Base-by-base conservation (phyloP, 2,888 invertebrate genomes). In the Nomada flava region DNA sequence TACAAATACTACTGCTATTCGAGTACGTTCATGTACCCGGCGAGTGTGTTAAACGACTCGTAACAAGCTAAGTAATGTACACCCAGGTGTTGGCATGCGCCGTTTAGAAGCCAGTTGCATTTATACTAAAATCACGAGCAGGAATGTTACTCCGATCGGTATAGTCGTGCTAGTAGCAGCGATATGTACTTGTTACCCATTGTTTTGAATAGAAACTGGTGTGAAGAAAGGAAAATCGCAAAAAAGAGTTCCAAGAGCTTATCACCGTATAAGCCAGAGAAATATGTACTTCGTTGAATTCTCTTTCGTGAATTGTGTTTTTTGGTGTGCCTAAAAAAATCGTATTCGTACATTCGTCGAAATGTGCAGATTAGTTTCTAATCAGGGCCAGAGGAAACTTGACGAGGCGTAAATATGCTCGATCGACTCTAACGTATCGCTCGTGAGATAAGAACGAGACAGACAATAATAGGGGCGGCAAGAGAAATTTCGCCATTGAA, bases 381-480 rank as follows among this genome's bases (percentile, higher is more conserved):
- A 67, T 75, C 70, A 7, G n/a, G 15, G 3, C 26, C 23, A 67
- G 53, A 20, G 4, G 13, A 10, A 53, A 53, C 64, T 50, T 55
- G 50, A 73, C 44, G 23, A 47, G 53, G 29, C 68, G 76, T 42
- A 81, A 82, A 76, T 70, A 73, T 20, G 59, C 13, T 47, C 29
- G 47, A 55, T 69, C 26, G 47, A 2, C n/a, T 67, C 42, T 36
- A 69, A 69, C 76, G 42, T 76, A 81, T 81, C 80, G 59, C 44
- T 20, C 50, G 26, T 20, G 60, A 59, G 76, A 83, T 82, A 81
- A 83, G 71, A 55, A 13, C 5, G 47, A n/a, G 57, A 18, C 63
- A 69, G 80, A 83, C 67, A 78, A 74, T 26, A 82, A 70, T 74
- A 82, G 65, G 65, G 73, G 68, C 52, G 53, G 68, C 26, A 52